A percentile compares a stretch with the other conserved stretches of the same genome.
Evolutionary conservation across 2,888 invertebrate genomes (phyloP).

Genomic region (Eurytoma californica): DNA sequence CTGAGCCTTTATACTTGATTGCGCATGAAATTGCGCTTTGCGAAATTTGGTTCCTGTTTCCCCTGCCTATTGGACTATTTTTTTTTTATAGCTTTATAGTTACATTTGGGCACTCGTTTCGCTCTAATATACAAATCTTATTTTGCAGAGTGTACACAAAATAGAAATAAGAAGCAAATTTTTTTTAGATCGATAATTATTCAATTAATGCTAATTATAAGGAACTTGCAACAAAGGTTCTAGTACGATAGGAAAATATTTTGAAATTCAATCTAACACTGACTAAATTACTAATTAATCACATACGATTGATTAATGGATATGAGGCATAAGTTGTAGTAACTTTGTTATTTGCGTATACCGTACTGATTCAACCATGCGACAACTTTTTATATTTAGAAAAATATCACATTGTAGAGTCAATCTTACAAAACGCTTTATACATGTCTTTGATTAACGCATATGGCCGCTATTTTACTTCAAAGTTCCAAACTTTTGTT

Average conservation of each 20-base stretch:
- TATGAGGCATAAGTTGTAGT: neutral
- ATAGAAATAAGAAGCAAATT: neutral
- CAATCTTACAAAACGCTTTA: conserved; percentile 19
- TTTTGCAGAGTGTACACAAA: neutral
- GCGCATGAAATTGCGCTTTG: conserved; percentile 4
- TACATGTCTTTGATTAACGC: conserved; percentile 33
- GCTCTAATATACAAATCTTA: neutral
- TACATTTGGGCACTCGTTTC: conserved; percentile 41
- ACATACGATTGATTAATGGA: neutral
- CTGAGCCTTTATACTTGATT: conserved; percentile 16
- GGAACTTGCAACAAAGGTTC: conserved; percentile 16
- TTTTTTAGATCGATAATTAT: conserved; percentile 15
- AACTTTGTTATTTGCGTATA: conserved; percentile 18
- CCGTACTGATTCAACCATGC: conserved; percentile 36
- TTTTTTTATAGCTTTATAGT: conserved; percentile 23
- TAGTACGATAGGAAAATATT: conserved; percentile 16
- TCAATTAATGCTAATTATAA: conserved; percentile 32
- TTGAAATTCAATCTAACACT: conserved; percentile 5
- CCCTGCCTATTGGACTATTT: conserved; percentile 29
- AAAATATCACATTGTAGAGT: conserved; percentile 48
- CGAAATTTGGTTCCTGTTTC: conserved; percentile 46
- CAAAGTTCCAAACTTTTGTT: conserved; percentile 1
- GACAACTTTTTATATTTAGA: conserved; percentile 43
- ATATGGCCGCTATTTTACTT: conserved; percentile 19
- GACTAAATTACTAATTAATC: conserved; percentile 18